Evolutionary conservation across 2,888 invertebrate genomes (phyloP).

Genomic region (Sipha maydis): DNA sequence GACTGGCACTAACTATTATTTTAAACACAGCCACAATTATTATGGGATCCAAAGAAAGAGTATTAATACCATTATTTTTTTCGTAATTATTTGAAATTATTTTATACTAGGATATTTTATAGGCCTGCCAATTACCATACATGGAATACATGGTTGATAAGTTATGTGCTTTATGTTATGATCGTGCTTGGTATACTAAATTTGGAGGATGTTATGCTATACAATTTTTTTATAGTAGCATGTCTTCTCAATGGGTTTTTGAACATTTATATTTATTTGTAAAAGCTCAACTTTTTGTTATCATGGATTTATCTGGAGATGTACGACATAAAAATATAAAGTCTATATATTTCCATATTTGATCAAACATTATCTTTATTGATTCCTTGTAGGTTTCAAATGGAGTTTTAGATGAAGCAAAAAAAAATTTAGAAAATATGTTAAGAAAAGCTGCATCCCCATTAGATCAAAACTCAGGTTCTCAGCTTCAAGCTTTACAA

Average conservation of each 20-base stretch:
- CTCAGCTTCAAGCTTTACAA: conserved; percentile 75
- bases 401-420: conserved; percentile 96
- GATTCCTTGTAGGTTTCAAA: conserved; percentile 76
- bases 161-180: conserved; percentile 95
- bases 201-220: conserved; percentile 95
- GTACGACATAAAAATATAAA: conserved; percentile 69
- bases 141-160: conserved; percentile 94
- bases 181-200: conserved; percentile 98
- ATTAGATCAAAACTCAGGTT: conserved; percentile 70
- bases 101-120: conserved; percentile 13
- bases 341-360: not conserved
- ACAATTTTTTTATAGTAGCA: conserved; percentile 87
- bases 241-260: conserved; percentile 88
- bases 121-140: conserved; percentile 89
- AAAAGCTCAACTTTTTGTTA: conserved; percentile 88
- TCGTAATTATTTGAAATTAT: not conserved
- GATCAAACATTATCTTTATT: not conserved
- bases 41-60: conserved; percentile 84
- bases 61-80: conserved; percentile 64
- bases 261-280: conserved; percentile 87
- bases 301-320: conserved; percentile 95
- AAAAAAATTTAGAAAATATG: conserved; percentile 88
- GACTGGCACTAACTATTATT: conserved; percentile 86
- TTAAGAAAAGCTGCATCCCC: conserved; percentile 82
- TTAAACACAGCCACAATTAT: conserved; percentile 90